Conservation (phyloP, 2,888 invertebrate species). For the Melinaea marsaeus region DNA sequence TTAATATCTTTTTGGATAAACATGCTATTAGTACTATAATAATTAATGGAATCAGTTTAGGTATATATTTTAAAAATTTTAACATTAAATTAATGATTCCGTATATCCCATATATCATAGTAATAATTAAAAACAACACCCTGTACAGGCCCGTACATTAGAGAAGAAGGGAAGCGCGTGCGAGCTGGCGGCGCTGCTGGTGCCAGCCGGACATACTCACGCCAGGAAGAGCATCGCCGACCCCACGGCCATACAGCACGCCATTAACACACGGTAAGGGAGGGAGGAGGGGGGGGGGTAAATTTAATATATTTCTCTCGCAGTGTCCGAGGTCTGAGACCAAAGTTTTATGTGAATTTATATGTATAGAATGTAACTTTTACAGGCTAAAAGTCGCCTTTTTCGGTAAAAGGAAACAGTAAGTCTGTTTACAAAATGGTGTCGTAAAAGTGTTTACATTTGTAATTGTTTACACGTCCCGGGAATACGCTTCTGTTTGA, state of each 20-base stretch:
- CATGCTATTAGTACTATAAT: too few relatives aligned
- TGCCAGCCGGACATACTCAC: slow-evolving; percentile 55
- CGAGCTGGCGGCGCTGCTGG: slow-evolving; percentile 62
- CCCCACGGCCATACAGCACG: slow-evolving; percentile 70
- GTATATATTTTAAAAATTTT: too few relatives aligned
- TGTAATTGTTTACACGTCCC: not conserved
- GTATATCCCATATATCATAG: too few relatives aligned
- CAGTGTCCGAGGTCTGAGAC: not conserved
- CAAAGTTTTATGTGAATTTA: not conserved
- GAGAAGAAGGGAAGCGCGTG: slow-evolving; percentile 64
- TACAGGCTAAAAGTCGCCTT: slow-evolving; percentile 32
- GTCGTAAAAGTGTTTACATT: slow-evolving; percentile 13
- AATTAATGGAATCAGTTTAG: too few relatives aligned
- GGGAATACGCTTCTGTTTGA: too few relatives aligned
- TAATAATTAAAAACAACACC: too few relatives aligned
- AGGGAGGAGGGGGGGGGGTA: not conserved
- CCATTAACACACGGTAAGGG: slow-evolving; percentile 62
- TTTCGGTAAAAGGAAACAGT: slow-evolving; percentile 33
- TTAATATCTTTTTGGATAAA: too few relatives aligned
- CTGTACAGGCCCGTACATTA: slow-evolving; percentile 25
- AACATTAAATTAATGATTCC: too few relatives aligned
- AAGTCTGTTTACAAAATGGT: slow-evolving; percentile 24
- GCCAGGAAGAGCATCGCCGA: slow-evolving; percentile 71
- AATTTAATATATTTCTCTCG: not conserved
- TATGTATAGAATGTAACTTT: slow-evolving; percentile 11